Evolutionary conservation across 1,140 invertebrate genomes (phyloP), one percentile per base, ranked within the genome.

Genomic region (Cyclargus thomasi): DNA sequence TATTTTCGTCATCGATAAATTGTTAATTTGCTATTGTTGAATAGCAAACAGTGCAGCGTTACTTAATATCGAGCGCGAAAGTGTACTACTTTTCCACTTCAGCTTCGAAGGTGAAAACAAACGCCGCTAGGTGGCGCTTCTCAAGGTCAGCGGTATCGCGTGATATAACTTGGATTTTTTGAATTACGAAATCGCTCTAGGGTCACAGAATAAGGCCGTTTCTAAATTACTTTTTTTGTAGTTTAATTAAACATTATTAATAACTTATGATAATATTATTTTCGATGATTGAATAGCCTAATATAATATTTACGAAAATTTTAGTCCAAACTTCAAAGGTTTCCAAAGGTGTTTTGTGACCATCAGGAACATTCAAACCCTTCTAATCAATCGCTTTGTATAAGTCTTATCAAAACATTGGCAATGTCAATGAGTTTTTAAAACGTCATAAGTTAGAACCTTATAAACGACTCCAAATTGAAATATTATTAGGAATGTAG

Each of bases 81-180:
- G 81, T 74, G 74, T 71, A 70, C 62, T 69, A 67, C 69, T 70
- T 79, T 75, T 75, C 75, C 75, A 75, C 57, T 70, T 68, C 64
- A 65, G 57, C 36, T 73, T 69, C 53, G 63, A 79, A 77, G 73
- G 77, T 77, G 77, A 79, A 77, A 79, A 74, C 59, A 70, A 74
- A 71, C 66, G n/a, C 66, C 74, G 67, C 64, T 69, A 74, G 74
- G 76, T 79, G 75, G 74, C 70, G 77, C 67, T 72, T 39, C 1
- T 74, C 79, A 85, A 85, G 80, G 82, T 78, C 78, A 73, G 64
- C 64, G 65, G 75, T 59, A 57, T 72, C 64, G 70, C 72, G 71
- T 78, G 74, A 67, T 71, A 74, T 69, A 64, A 39, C 63, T 20
- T 69, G 59, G 62, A 75, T 74, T 77, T n/a, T 78, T 73, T 35